Evolutionary conservation across 2,888 invertebrate species (phyloP).

Genomic region (Syritta pipiens): DNA sequence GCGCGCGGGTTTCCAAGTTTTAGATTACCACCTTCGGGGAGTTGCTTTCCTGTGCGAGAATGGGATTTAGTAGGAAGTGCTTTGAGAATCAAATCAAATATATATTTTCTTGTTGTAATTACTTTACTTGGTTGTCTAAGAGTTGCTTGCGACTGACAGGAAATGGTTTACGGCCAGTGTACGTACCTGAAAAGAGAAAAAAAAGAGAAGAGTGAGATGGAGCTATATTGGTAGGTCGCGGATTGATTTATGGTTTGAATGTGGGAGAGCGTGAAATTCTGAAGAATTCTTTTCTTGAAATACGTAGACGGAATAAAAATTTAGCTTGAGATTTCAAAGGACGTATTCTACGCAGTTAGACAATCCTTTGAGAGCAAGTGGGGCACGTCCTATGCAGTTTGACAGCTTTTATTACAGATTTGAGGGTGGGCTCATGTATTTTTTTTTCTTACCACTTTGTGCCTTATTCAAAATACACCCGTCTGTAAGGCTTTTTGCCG

Average conservation of each 20-base stretch:
- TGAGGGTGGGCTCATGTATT: too few species aligned
- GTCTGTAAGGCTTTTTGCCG: too few species aligned
- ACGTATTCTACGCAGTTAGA: too few species aligned
- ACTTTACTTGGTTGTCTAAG: conserved; percentile 62
- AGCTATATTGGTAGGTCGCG: conserved; percentile 23
- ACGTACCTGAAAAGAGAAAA: conserved; percentile 57
- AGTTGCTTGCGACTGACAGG: conserved; percentile 62
- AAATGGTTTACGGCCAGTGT: conserved; percentile 45
- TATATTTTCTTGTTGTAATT: conserved; percentile 60
- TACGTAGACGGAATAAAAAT: background rate
- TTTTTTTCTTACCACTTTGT: too few species aligned
- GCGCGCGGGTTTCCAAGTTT: conserved; percentile 51
- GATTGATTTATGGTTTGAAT: conserved; percentile 37
- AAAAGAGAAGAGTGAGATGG: conserved; percentile 1
- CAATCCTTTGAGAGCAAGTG: too few species aligned
- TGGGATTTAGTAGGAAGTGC: conserved; percentile 34
- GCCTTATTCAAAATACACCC: too few species aligned
- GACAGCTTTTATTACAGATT: too few species aligned
- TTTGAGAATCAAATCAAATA: conserved; percentile 62
- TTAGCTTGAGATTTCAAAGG: too few species aligned
- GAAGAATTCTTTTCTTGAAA: background rate
- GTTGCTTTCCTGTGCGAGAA: conserved; percentile 16
- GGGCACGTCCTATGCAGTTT: too few species aligned
- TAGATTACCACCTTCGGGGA: conserved; percentile 58
- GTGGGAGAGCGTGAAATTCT: background rate